These are phyloP conservation scores for Drosophila paracracens DNA, from an alignment of 2,888 invertebrate genomes.

Conservation along the genomic window DNA sequence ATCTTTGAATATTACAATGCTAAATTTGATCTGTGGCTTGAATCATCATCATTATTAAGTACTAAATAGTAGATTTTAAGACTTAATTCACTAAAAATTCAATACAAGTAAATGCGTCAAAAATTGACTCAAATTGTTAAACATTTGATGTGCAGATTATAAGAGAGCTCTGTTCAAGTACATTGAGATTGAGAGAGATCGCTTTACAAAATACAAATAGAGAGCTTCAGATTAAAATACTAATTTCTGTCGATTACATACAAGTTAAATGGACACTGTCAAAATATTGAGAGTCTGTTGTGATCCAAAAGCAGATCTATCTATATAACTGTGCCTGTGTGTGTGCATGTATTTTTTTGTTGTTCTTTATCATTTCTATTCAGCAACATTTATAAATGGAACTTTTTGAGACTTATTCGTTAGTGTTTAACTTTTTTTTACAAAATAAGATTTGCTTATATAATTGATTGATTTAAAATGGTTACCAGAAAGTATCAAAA, in stretches of 20 bases:
- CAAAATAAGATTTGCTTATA: constrained; percentile 56
- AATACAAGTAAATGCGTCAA: constrained; percentile 83
- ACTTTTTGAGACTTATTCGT: constrained; percentile 64
- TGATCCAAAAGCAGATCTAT: constrained; percentile 68
- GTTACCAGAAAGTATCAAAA: constrained; percentile 77
- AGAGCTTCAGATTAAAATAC: constrained; percentile 39
- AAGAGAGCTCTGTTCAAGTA: constrained; percentile 34
- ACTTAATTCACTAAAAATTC: constrained; percentile 64
- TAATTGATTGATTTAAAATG: constrained; percentile 63
- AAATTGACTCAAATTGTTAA: constrained; percentile 81
- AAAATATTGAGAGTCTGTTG: constrained; percentile 22
- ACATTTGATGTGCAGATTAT: constrained; percentile 56
- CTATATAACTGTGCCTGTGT: not conserved
- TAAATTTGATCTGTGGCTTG: constrained; percentile 64
- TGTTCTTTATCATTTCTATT: constrained; percentile 43
- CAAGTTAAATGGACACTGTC: constrained; percentile 46
- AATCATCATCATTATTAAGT: constrained; percentile 51
- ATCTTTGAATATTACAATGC: constrained; percentile 64
- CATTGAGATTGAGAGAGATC: constrained; percentile 43
- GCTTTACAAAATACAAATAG: constrained; percentile 30
- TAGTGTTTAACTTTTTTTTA: constrained; percentile 52
- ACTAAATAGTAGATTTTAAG: constrained; percentile 51
- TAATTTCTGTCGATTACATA: constrained; percentile 20
- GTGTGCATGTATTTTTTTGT: constrained; percentile 21
- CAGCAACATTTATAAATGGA: constrained; percentile 76